Evolutionary conservation across 2,888 invertebrate species (phyloP).

Genomic region (Apodemia hepburni): DNA sequence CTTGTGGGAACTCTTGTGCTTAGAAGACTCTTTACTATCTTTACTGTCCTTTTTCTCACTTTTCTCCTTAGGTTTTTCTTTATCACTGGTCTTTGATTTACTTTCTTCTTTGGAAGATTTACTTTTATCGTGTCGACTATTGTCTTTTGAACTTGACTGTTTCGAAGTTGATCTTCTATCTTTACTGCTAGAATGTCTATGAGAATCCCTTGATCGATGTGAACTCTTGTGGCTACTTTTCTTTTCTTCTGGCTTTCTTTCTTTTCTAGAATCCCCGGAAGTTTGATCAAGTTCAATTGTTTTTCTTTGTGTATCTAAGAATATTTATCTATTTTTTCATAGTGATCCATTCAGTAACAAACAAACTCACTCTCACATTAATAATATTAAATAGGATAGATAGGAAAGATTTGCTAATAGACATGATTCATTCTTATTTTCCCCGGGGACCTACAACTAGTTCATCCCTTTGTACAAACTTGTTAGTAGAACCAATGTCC

Average conservation of each 20-base stretch:
- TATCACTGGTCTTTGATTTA: conserved; percentile 57
- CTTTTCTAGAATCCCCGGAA: conserved; percentile 56
- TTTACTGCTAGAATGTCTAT: conserved; percentile 63
- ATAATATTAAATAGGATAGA: no score
- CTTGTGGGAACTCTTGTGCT: conserved; percentile 50
- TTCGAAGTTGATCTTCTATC: conserved; percentile 62
- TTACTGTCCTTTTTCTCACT: conserved; percentile 58
- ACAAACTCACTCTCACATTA: no score
- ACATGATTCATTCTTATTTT: no score
- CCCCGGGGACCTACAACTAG: no score
- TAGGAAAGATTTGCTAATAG: no score
- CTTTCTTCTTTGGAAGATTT: conserved; percentile 59
- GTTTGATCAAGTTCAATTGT: conserved; percentile 50
- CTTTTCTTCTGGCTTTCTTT: conserved; percentile 54
- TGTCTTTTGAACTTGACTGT: conserved; percentile 59
- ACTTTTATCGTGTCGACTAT: conserved; percentile 53
- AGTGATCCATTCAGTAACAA: no score
- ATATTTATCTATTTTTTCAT: no score
- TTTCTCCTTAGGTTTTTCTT: conserved; percentile 56
- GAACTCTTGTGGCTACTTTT: conserved; percentile 61
- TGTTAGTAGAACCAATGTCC: no score
- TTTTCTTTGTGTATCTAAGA: conserved; percentile 55
- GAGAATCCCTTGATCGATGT: conserved; percentile 61
- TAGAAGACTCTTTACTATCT: conserved; percentile 61
- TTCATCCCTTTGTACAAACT: no score